These are phyloP conservation scores for Graptemys geographica DNA, from an alignment of 2,797 vertebrate species.

Conservation along the genomic window DNA sequence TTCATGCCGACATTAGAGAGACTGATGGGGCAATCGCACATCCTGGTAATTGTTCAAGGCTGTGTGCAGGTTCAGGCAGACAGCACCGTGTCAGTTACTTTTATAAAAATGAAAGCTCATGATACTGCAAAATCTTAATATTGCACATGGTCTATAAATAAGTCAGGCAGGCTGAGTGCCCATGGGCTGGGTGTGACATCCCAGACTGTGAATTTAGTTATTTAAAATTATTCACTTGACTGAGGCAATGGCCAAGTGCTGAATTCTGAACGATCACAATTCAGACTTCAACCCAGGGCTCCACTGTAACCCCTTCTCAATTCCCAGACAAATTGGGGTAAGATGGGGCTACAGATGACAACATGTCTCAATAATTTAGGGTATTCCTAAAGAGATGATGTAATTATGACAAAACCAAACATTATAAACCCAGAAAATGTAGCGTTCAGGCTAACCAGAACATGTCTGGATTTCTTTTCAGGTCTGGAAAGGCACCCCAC, in stretches of 20 bases:
- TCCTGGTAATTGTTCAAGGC: background rate
- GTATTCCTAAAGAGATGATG: background rate
- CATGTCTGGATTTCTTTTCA: background rate
- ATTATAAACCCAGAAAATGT: background rate
- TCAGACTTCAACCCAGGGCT: background rate
- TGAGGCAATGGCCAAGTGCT: background rate
- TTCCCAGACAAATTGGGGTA: background rate
- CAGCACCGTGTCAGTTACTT: rapidly evolving
- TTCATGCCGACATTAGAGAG: background rate
- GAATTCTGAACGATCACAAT: background rate
- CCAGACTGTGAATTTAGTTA: rapidly evolving
- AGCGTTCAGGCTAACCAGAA: background rate
- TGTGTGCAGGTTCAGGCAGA: rapidly evolving
- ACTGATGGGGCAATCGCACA: background rate
- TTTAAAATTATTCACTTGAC: background rate
- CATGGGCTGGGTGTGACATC: background rate
- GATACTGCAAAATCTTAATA: rapidly evolving
- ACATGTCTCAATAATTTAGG: background rate
- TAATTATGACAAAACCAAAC: constrained; percentile 12
- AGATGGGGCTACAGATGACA: background rate
- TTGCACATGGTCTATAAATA: background rate
- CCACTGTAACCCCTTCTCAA: background rate
- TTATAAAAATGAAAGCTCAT: background rate
- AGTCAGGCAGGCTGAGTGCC: rapidly evolving
- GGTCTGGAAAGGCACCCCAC: background rate